phyloP scores from a whole-genome alignment of 2,797 vertebrate genomes.

The Mus caroli region DNA sequence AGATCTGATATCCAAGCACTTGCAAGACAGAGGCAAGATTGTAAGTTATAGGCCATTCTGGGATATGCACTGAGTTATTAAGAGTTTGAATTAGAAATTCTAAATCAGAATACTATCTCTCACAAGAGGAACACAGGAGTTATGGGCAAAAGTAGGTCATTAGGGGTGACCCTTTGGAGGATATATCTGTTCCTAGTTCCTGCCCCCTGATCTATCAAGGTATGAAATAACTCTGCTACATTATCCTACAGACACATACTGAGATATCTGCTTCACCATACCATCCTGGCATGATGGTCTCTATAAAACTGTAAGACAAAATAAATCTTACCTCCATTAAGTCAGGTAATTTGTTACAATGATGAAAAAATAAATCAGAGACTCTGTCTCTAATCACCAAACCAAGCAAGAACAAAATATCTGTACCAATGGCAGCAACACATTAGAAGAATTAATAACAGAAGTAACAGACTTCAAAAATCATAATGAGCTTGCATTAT shows the following conservation, averaged over 20 bases:
- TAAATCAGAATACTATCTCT: background rate
- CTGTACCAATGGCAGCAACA: background rate
- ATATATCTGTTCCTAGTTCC: background rate
- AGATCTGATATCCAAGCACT: background rate
- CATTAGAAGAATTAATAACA: background rate
- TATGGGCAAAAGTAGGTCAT: background rate
- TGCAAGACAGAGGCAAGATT: background rate
- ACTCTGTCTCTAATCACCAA: background rate
- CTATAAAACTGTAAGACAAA: background rate
- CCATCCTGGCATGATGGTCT: background rate
- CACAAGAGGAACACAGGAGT: background rate
- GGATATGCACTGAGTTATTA: background rate
- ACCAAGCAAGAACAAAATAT: background rate
- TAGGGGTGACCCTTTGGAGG: background rate
- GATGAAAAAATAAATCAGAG: background rate
- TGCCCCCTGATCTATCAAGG: background rate
- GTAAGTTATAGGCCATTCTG: background rate
- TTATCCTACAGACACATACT: background rate
- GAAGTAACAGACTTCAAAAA: conserved; percentile 26
- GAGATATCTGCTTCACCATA: background rate
- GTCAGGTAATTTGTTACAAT: background rate
- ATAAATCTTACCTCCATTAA: background rate
- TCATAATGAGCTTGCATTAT: background rate
- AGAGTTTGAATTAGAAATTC: background rate
- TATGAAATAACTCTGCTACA: background rate